Evolutionary conservation across 2,797 vertebrate genomes (phyloP).

Genomic region (Phrynocephalus vlangalii): DNA sequence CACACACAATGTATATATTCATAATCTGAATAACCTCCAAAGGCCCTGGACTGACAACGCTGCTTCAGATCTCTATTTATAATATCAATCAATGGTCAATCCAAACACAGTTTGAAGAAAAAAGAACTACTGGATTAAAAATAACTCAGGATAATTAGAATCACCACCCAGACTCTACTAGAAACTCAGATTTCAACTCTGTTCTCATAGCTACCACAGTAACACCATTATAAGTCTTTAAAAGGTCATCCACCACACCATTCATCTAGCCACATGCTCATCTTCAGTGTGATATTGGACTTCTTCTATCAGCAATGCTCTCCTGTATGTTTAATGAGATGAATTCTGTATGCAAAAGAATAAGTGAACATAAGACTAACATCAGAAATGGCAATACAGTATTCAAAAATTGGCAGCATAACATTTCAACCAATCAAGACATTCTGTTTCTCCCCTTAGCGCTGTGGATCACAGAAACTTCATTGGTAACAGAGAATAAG

Average conservation of each 20-base stretch:
- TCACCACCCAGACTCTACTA: not conserved
- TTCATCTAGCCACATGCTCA: not conserved
- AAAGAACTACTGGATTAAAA: not conserved
- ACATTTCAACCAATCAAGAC: not conserved
- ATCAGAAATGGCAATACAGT: not conserved
- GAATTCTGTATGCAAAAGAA: not conserved
- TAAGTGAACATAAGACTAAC: not conserved
- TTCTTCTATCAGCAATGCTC: not conserved
- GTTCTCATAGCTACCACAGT: not conserved
- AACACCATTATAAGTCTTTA: not conserved
- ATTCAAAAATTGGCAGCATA: not conserved
- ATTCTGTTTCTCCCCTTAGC: not conserved
- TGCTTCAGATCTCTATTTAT: not conserved
- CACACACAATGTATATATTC: not conserved
- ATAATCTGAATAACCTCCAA: not conserved
- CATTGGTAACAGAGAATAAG: too few species aligned
- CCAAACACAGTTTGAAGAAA: not conserved
- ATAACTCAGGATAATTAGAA: not conserved
- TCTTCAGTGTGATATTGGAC: not conserved
- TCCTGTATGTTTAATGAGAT: not conserved
- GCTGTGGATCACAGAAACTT: not conserved
- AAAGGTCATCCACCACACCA: too few species aligned
- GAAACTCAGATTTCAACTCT: not conserved
- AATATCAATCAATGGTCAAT: constrained; percentile 3
- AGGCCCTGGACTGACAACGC: not conserved